Evolutionary conservation across 2,888 invertebrate genomes (phyloP).

Genomic region (Meiosimyza decipiens): DNA sequence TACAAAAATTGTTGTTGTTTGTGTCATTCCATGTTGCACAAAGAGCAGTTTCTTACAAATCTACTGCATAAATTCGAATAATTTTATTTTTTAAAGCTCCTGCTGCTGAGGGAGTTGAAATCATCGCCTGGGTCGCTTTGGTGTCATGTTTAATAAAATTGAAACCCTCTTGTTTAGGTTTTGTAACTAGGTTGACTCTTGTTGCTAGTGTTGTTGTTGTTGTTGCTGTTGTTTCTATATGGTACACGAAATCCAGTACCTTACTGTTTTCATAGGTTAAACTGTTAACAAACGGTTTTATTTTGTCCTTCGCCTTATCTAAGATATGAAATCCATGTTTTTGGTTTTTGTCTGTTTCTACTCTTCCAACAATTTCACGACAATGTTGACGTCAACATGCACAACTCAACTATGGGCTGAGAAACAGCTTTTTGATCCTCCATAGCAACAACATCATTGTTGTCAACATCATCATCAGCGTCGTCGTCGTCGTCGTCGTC

Average conservation of each 20-base stretch:
- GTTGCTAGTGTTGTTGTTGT: conserved; percentile 3
- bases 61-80: conserved; percentile 51
- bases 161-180: conserved; percentile 8
- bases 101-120: conserved; percentile 6
- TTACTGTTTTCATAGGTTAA: background rate
- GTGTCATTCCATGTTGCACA: background rate
- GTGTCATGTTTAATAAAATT: conserved; percentile 17
- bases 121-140: background rate
- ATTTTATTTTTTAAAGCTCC: conserved; percentile 43
- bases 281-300: conserved; percentile 11
- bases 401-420: conserved; percentile 14
- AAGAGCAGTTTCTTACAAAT: conserved; percentile 8
- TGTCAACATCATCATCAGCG: background rate
- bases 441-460: conserved; percentile 16
- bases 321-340: conserved; percentile 37
- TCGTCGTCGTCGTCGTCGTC: background rate
- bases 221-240: background rate
- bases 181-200: background rate
- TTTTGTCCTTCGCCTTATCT: conserved; percentile 35
- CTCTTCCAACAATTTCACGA: conserved; percentile 32
- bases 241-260: background rate
- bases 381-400: conserved; percentile 31
- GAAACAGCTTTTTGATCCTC: background rate
- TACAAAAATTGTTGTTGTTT: conserved; percentile 25
- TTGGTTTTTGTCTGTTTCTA: conserved; percentile 11